phyloP scores from a whole-genome alignment of 1,140 invertebrate species.

The Caenorhabditis elegans region DNA sequence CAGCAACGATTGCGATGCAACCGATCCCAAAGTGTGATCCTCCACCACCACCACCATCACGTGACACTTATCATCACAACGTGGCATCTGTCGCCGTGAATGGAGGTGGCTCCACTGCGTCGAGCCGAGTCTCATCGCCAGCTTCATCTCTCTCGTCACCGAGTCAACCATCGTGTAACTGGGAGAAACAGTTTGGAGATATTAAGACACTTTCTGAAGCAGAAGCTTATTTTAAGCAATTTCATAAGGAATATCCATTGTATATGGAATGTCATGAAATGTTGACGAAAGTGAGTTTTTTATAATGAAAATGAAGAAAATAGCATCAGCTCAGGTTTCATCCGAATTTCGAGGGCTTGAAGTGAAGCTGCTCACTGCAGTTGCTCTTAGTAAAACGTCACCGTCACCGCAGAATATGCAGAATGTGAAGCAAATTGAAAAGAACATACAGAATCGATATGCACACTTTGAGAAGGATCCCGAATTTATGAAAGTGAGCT shows the following conservation, averaged over 20 bases:
- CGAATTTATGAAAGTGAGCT: conserved; percentile 13
- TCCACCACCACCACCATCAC: no score
- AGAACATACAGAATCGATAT: neutral
- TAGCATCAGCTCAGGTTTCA: neutral
- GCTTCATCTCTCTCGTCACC: conserved; percentile 20
- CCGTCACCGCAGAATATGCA: neutral
- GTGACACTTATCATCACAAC: conserved; percentile 2
- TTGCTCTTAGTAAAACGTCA: neutral
- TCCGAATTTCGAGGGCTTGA: neutral
- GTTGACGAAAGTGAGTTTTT: neutral
- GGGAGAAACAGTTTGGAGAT: conserved; percentile 26
- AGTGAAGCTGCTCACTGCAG: neutral
- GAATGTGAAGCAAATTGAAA: conserved; percentile 7
- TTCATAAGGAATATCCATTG: conserved; percentile 20
- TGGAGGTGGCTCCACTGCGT: neutral
- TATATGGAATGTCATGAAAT: conserved; percentile 33
- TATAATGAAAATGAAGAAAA: neutral
- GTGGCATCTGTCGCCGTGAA: neutral
- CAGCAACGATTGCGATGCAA: conserved; percentile 5
- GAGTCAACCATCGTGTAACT: conserved; percentile 25
- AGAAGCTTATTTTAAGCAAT: conserved; percentile 16
- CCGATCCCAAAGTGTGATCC: neutral
- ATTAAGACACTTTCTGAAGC: conserved; percentile 16
- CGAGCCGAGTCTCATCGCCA: conserved; percentile 11
- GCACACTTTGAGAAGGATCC: conserved; percentile 22